Percentiles rank a stretch among this genome's conserved stretches.
These are phyloP conservation scores for Clamator glandarius DNA, from an alignment of 2,797 vertebrate species.

Conservation along the genomic window DNA sequence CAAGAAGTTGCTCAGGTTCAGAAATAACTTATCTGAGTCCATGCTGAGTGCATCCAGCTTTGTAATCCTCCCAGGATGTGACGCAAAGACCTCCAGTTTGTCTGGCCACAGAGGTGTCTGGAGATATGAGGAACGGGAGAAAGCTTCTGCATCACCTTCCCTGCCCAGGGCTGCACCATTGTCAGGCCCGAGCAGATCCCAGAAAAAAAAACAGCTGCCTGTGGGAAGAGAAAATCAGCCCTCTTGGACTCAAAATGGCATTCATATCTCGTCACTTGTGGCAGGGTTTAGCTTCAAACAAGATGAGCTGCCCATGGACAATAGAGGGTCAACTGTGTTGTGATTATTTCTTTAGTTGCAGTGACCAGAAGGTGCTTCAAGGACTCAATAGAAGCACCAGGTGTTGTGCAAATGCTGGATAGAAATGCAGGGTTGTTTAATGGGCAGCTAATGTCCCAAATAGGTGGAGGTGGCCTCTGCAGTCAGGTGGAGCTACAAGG, in stretches of 20 bases:
- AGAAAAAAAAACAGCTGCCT: not conserved
- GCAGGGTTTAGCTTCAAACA: not conserved
- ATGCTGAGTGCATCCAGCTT: not conserved
- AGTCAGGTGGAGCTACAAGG: not conserved
- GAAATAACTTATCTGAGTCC: not conserved
- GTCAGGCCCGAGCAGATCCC: not conserved
- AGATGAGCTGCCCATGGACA: not conserved
- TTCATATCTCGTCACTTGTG: rapidly evolving
- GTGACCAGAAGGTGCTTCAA: not conserved
- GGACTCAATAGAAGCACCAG: rapidly evolving
- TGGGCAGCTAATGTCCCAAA: too few relatives aligned
- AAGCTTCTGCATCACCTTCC: not conserved
- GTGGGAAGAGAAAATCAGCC: not conserved
- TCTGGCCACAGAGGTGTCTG: not conserved
- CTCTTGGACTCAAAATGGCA: not conserved
- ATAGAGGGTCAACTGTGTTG: rapidly evolving
- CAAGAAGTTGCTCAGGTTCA: not conserved
- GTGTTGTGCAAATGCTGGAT: not conserved
- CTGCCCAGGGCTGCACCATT: not conserved
- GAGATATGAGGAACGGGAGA: not conserved
- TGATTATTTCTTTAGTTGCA: not conserved
- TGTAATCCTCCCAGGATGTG: not conserved
- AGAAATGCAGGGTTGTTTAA: not conserved
- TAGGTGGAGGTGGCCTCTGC: not conserved
- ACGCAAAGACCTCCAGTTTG: not conserved